Base-by-base conservation (phyloP, 2,113 vertebrate species). In the Desmodus rotundus region DNA sequence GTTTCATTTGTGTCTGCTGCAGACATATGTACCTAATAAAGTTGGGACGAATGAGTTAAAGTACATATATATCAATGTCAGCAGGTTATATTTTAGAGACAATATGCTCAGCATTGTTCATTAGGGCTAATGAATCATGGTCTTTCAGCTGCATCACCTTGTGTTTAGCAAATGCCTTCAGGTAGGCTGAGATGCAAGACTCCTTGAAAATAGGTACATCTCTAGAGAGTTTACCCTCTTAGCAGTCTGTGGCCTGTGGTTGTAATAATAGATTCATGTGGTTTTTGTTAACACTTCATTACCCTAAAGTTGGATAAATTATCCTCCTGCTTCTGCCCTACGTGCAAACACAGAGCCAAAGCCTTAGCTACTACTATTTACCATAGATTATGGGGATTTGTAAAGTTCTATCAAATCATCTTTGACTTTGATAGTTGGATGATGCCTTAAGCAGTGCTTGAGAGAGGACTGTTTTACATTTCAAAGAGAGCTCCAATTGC, bases 1-100 rank as follows among this genome's bases (percentile, higher is more conserved):
- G 98, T 98, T 98, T 98, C 98, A 98, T 98, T 98, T 98, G 97
- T 98, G 98, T 98, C 98, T 98, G 98, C 98, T 95, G 91, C 98
- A 98, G 98, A 98, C 98, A 98, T 98, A 98, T 99, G 98, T 98
- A 98, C 98, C 98, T 98, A 99, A 99, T 99, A 99, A 99, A 98
- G 98, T 98, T 98, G 98, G 97, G 98, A 98, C 92, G 98, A 98
- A 98, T n/a, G 98, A 98, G 98, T 98, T 98, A 98, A 98, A 98
- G 95, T 91, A 97, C 87, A 86, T 98, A 98, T 98, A 98, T 93
- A 98, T 98, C 98, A 98, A 97, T 94, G 98, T 98, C 97, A 3
- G 36, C 47, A 28, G 96, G 96, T 97, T 97, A 93, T 96, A 97
- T 98, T 98, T 98, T 94, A 97, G 97, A 98, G 97, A 97, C 93